A percentile compares a stretch with the other conserved stretches of the same genome.
Conservation (phyloP, 2,797 vertebrate genomes). For the Sebastes melanostomus region DNA sequence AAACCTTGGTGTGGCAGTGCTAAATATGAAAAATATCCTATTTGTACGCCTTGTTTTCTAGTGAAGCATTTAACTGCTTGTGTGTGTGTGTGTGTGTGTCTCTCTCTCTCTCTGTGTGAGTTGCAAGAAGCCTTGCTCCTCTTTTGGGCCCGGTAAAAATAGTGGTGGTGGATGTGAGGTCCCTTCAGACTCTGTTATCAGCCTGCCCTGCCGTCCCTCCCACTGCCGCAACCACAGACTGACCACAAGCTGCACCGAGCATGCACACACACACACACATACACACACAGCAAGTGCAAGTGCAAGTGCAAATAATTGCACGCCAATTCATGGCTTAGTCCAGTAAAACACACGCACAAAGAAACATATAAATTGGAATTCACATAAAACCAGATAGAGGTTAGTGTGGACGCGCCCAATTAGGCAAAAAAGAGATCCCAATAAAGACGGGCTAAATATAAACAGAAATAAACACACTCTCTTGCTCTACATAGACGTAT, state of each 20-base stretch:
- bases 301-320: constrained; percentile 65
- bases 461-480: constrained; percentile 43
- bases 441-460: constrained; percentile 67
- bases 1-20: not conserved
- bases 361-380: constrained; percentile 57
- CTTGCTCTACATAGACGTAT: not conserved
- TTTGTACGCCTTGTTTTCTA: constrained; percentile 56
- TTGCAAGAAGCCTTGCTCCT: constrained; percentile 64
- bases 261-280: not conserved
- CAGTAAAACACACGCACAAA: constrained; percentile 63
- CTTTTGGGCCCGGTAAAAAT: constrained; percentile 79
- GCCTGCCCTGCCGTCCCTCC: constrained; percentile 71
- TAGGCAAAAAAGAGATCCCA: constrained; percentile 64
- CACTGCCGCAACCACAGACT: constrained; percentile 77
- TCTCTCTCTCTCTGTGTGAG: constrained; percentile 30
- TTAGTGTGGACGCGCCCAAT: constrained; percentile 66
- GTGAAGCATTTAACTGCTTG: constrained; percentile 42
- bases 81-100: constrained; percentile 14
- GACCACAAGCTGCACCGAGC: constrained; percentile 65
- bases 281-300: constrained; percentile 6
- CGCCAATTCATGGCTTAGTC: constrained; percentile 49
- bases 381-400: constrained; percentile 68
- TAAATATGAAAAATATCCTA: constrained; percentile 49
- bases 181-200: constrained; percentile 82
- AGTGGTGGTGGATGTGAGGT: constrained; percentile 81